Base-by-base conservation (phyloP, 2,797 vertebrate genomes). In the Tokudaia tokunoshimensis region DNA sequence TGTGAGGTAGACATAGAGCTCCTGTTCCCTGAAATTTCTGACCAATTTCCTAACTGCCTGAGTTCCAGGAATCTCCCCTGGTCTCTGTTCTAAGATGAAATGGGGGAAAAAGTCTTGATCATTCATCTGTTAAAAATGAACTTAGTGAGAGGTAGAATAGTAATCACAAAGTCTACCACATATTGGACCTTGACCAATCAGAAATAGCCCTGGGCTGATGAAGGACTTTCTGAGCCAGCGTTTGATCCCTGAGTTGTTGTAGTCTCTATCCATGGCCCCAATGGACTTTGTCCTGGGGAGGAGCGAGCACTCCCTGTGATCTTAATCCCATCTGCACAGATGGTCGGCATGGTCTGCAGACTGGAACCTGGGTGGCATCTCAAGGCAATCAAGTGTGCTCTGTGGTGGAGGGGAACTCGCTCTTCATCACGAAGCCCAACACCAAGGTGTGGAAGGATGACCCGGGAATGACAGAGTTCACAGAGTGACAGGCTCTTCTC, bases 361-460 rank as follows among this genome's bases (percentile, higher is more conserved):
- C 9, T 96, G 97, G 81, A 98, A 98, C 91, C 95, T 98, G 37
- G n/a, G 98, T 96, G 1, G 87, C 98, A 67, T 98, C 98, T 65
- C 98, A 98, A 86, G 98, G 98, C 74, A 84, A 98, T 97, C 74
- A 98, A 99, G 93, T 98, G 98, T 92, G 98, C 72, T 96, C 98
- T 61, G 98, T 98, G 98, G 97, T 99, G 91, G 98, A 98, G 37
- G 98, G 98, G 24, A 98, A 99, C 91, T 98, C 98, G 59, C 6
- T 97, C 34, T 99, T 99, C 78, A 98, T 96, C 0, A n/a, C 96
- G 47, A 14, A 97, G 3, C 98, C 97, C 0, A 98, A 96, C 19
- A 98, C 98, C 10, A 98, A 99, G 82, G 97, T 97, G 6, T 86
- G 98, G 82, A 97, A 98, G 1, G 92, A 98, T n/a, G 97, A 98